These are phyloP conservation scores for Bothrops jararaca DNA, from an alignment of 2,113 vertebrate species.

Conservation along the genomic window DNA sequence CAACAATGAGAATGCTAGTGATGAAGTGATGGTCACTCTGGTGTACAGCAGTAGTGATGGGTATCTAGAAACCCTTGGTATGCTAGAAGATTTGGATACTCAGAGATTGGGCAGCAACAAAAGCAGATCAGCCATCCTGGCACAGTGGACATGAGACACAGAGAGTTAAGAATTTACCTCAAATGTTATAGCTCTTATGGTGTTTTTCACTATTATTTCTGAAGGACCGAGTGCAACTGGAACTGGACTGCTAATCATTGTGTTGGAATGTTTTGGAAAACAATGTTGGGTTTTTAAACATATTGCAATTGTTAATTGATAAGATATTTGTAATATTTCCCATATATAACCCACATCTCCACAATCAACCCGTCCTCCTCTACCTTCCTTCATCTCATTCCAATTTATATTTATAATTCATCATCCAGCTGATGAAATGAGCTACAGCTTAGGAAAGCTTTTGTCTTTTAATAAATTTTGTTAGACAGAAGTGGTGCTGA, in stretches of 20 bases:
- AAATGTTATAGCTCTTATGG: neutral
- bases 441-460: neutral
- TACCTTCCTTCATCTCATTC: neutral
- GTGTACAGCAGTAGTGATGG: neutral
- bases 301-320: neutral
- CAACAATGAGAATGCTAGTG: neutral
- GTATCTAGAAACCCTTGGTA: neutral
- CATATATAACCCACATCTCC: neutral
- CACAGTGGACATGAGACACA: neutral
- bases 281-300: neutral
- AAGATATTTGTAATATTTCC: neutral
- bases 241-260: neutral
- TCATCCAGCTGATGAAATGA: neutral
- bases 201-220: neutral
- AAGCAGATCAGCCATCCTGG: neutral
- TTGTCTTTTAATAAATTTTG: neutral
- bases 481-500: neutral
- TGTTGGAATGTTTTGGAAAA: neutral
- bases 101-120: neutral
- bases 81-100: neutral
- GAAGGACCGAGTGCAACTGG: neutral
- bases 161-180: neutral
- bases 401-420: no score
- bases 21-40: neutral
- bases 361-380: neutral